These are phyloP conservation scores for Ahaetulla prasina DNA, from an alignment of 2,113 vertebrate genomes.

Conservation along the genomic window DNA sequence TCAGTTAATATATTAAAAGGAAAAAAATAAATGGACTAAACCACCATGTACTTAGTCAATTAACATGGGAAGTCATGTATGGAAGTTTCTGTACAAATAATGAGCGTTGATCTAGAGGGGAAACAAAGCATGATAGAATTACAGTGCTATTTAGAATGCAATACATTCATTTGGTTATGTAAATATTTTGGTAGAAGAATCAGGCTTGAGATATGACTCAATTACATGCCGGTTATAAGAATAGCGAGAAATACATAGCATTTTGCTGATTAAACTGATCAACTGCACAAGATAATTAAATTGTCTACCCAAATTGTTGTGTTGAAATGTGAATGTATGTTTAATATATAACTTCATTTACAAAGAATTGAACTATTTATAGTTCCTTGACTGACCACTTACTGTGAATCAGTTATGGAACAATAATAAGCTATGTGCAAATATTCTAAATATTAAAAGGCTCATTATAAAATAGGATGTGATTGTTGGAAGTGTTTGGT, in stretches of 20 bases:
- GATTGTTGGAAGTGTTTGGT: background rate
- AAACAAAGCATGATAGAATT: background rate
- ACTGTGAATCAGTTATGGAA: background rate
- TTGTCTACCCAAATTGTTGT: background rate
- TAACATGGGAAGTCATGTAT: background rate
- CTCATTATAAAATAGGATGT: background rate
- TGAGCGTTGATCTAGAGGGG: background rate
- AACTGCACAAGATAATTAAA: constrained; percentile 4
- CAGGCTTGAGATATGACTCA: constrained; percentile 4
- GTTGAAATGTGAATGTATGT: background rate
- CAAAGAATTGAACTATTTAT: background rate
- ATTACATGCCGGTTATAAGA: background rate
- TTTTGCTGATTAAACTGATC: background rate
- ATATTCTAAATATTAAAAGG: background rate
- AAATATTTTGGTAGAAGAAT: constrained; percentile 27
- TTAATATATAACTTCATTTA: background rate
- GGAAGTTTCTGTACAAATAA: constrained; percentile 13
- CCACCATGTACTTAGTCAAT: background rate
- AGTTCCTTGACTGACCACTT: background rate
- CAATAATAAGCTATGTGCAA: background rate
- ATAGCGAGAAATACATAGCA: background rate
- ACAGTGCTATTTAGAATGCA: background rate
- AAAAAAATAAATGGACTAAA: background rate
- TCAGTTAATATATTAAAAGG: background rate
- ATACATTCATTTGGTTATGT: background rate